Evolutionary conservation across 2,797 vertebrate species (phyloP).

Genomic region (Gorsachius magnificus): DNA sequence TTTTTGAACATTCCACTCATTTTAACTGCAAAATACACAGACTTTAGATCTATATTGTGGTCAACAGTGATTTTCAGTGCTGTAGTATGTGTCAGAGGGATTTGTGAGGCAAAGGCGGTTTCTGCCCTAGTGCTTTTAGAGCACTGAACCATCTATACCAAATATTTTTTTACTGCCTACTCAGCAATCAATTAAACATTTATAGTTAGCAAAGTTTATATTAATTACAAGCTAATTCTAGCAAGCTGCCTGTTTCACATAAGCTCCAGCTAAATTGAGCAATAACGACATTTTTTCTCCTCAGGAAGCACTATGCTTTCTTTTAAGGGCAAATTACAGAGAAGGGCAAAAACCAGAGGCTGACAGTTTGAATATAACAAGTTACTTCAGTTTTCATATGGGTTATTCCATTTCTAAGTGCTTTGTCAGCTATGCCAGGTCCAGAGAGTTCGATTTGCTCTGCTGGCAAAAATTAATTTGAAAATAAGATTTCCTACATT

Average conservation of each 20-base stretch:
- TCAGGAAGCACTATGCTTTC: not conserved
- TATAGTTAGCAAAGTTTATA: not conserved
- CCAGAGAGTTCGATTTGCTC: not conserved
- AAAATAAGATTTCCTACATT: not conserved
- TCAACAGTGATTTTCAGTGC: not conserved
- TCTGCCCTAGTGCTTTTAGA: not conserved
- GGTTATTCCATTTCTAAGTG: not conserved
- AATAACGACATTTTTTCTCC: not conserved
- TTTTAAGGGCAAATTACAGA: not conserved
- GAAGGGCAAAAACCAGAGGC: not conserved
- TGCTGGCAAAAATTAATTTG: not conserved
- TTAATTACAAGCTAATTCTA: not conserved
- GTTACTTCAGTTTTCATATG: not conserved
- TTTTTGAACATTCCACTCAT: not conserved
- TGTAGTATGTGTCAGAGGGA: not conserved
- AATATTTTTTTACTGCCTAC: not conserved
- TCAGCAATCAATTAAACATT: not conserved
- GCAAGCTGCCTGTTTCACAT: not conserved
- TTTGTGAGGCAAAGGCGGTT: not conserved
- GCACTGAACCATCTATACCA: not conserved
- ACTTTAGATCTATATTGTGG: not conserved
- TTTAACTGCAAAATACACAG: not conserved
- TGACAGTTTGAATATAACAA: not conserved
- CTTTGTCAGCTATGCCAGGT: not conserved
- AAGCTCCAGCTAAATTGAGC: not conserved